Conservation (phyloP, 2,888 invertebrate species). For the Leptodirus hochenwartii region DNA sequence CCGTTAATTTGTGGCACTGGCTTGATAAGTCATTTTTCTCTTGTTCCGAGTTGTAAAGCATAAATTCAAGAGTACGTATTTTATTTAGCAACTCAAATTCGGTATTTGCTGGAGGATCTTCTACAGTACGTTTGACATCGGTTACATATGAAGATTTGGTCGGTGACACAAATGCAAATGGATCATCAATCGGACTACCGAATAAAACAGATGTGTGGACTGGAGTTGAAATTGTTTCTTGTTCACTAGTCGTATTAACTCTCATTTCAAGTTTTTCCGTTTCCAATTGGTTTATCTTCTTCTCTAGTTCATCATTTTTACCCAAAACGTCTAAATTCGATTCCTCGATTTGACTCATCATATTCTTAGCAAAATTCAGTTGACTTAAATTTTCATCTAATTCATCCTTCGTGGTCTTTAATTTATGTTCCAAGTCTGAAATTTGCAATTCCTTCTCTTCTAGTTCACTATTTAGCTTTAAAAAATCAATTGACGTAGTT, state of each 20-base stretch:
- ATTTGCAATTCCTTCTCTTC: conserved; percentile 2
- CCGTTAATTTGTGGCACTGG: conserved; percentile 23
- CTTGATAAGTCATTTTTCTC: conserved; percentile 23
- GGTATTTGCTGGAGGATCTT: conserved; percentile 12
- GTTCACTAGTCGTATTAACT: background rate
- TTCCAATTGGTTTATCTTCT: conserved; percentile 2
- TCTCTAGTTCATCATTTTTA: conserved; percentile 5
- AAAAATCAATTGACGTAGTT: conserved; percentile 9
- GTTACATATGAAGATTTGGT: background rate
- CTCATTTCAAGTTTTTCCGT: background rate
- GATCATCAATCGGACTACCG: conserved; percentile 3
- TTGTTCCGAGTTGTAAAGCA: conserved; percentile 25
- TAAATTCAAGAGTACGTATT: conserved; percentile 24
- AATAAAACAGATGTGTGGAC: background rate
- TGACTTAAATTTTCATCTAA: conserved; percentile 9
- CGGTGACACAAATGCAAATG: conserved; percentile 8
- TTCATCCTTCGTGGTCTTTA: conserved; percentile 7
- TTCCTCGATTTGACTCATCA: conserved; percentile 8
- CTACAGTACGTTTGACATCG: background rate
- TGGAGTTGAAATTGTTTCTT: conserved; percentile 1
- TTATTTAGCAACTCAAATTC: conserved; percentile 22
- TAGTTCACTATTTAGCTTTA: conserved; percentile 4
- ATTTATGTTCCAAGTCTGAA: conserved; percentile 4
- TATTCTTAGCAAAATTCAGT: conserved; percentile 9
- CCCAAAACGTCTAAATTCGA: conserved; percentile 5